These are phyloP conservation scores for Apis cerana DNA, from an alignment of 1,140 invertebrate species.

Conservation along the genomic window DNA sequence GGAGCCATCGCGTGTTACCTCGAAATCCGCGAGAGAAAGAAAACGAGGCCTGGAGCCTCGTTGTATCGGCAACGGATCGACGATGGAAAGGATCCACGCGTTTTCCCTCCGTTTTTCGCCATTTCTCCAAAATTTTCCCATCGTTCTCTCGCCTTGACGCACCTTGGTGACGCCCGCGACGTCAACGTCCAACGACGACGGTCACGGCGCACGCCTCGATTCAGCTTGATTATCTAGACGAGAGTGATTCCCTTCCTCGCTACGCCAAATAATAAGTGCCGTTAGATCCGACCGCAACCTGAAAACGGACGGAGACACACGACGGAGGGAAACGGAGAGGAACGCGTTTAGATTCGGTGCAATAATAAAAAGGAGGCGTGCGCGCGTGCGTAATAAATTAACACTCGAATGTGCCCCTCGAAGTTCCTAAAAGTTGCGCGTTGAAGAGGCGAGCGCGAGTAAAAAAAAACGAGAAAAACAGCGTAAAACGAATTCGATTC, in stretches of 20 bases:
- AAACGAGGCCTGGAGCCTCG: background rate
- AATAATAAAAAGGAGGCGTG: constrained; percentile 62
- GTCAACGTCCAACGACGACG: background rate
- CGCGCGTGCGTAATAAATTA: constrained; percentile 50
- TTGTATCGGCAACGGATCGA: background rate
- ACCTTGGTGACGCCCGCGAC: constrained; percentile 2
- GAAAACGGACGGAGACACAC: background rate
- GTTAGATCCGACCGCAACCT: constrained; percentile 58
- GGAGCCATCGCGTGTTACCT: constrained; percentile 29
- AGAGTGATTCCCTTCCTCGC: constrained; percentile 49
- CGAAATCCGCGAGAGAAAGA: constrained; percentile 12
- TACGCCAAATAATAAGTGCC: constrained; percentile 48
- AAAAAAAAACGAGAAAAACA: constrained; percentile 47
- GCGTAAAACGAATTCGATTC: constrained; percentile 55
- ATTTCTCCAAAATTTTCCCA: background rate
- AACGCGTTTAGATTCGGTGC: constrained; percentile 68
- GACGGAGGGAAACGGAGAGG: constrained; percentile 15
- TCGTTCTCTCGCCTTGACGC: background rate
- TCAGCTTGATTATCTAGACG: constrained; percentile 12
- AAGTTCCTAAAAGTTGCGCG: constrained; percentile 69
- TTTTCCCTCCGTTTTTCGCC: background rate
- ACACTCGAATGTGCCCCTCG: constrained; percentile 45
- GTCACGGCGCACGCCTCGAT: background rate
- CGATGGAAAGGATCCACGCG: constrained; percentile 20
- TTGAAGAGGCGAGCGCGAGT: constrained; percentile 33